These are phyloP conservation scores for Mobula hypostoma DNA, from an alignment of 2,113 vertebrate genomes.

Conservation along the genomic window DNA sequence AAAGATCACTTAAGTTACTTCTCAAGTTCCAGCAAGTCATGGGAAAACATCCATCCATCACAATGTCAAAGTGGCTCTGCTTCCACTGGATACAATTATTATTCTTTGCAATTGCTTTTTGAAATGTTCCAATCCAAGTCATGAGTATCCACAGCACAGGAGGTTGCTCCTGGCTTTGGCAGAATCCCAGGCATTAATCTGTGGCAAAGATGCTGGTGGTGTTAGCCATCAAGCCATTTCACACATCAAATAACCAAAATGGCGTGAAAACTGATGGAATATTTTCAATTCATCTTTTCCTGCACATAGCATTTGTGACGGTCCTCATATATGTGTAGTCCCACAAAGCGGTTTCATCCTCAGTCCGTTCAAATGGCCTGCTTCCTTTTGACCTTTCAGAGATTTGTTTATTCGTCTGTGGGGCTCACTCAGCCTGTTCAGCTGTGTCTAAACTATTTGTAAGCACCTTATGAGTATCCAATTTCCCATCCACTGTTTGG, in stretches of 20 bases:
- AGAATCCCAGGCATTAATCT: background rate
- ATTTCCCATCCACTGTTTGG: slow-evolving; percentile 49
- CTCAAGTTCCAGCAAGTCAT: background rate
- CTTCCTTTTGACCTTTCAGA: slow-evolving; percentile 28
- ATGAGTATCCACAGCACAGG: background rate
- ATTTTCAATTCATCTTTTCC: background rate
- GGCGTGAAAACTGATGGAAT: background rate
- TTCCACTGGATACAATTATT: background rate
- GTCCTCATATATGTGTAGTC: background rate
- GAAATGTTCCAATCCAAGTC: background rate
- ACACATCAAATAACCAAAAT: background rate
- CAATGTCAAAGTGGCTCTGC: background rate
- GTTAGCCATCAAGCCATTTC: background rate
- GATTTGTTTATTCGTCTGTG: slow-evolving; percentile 24
- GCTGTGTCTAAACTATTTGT: slow-evolving; percentile 46
- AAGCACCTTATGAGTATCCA: slow-evolving; percentile 47
- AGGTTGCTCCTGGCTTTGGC: background rate
- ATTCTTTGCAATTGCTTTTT: background rate
- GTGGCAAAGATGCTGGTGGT: background rate
- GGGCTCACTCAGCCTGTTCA: slow-evolving; percentile 14
- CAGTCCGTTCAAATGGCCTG: background rate
- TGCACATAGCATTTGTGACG: background rate
- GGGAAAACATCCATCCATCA: background rate
- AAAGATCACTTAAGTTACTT: background rate
- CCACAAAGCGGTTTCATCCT: background rate